Percentiles rank a stretch among this genome's conserved stretches.
Evolutionary conservation across 1,140 invertebrate species (phyloP).

Genomic region (Drosophila watanabei): DNA sequence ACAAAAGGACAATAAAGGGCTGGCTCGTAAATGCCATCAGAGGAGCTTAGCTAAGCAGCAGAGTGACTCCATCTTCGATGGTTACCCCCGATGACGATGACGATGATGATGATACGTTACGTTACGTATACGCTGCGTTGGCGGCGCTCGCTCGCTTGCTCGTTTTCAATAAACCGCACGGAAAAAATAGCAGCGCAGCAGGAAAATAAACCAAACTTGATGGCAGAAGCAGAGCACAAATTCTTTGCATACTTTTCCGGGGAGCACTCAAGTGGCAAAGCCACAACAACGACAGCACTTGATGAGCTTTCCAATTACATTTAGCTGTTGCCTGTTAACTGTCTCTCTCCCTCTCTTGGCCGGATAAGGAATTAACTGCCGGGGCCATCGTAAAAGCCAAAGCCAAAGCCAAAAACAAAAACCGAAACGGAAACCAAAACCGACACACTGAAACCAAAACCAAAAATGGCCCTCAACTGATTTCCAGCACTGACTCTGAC

Average conservation of each 20-base stretch:
- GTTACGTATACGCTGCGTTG: slow-evolving; percentile 58
- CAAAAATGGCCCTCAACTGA: slow-evolving; percentile 48
- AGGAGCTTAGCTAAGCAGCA: slow-evolving; percentile 37
- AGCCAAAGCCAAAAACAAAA: slow-evolving; percentile 1
- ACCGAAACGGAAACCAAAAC: slow-evolving; percentile 6
- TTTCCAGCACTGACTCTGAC: slow-evolving; percentile 33
- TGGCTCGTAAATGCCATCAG: slow-evolving; percentile 65
- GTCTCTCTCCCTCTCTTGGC: slow-evolving; percentile 21
- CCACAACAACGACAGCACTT: slow-evolving; percentile 50
- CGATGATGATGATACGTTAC: background rate
- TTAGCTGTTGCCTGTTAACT: slow-evolving; percentile 64
- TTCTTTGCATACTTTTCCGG: slow-evolving; percentile 73
- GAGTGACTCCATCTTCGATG: slow-evolving; percentile 21
- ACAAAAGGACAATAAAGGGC: slow-evolving; percentile 77
- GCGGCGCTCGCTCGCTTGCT: too few species aligned
- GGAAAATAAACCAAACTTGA: slow-evolving; percentile 51
- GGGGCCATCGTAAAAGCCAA: slow-evolving; percentile 55
- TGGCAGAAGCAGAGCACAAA: slow-evolving; percentile 35
- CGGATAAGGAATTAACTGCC: slow-evolving; percentile 68
- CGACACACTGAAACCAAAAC: slow-evolving; percentile 24
- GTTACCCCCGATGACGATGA: slow-evolving; percentile 3
- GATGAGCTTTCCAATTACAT: slow-evolving; percentile 79
- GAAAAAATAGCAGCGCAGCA: slow-evolving; percentile 33
- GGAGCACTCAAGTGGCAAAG: slow-evolving; percentile 62
- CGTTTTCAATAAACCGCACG: slow-evolving; percentile 71